Conservation (phyloP, 2,113 vertebrate genomes). For the Todiramphus saurophagus region DNA sequence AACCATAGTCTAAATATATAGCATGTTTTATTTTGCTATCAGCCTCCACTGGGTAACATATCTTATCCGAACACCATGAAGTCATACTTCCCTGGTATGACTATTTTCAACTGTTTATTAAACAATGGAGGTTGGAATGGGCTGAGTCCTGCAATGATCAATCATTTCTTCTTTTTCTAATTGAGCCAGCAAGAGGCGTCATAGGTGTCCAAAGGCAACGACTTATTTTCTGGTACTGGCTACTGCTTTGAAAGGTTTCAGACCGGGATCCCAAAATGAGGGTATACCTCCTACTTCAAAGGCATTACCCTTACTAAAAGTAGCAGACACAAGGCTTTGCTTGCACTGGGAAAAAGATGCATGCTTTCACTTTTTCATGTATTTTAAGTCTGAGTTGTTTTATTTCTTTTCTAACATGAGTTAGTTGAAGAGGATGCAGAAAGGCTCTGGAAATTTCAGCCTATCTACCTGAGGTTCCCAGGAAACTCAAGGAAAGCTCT, state of each 20-base stretch:
- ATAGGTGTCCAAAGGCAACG: background rate
- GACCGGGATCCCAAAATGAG: background rate
- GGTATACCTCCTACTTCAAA: background rate
- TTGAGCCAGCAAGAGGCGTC: background rate
- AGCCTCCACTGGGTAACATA: background rate
- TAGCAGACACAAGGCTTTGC: background rate
- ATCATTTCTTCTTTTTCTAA: background rate
- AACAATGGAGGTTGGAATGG: background rate
- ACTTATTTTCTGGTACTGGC: background rate
- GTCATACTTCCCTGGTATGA: slow-evolving; percentile 41
- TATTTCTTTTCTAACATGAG: background rate
- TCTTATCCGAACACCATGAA: slow-evolving; percentile 45
- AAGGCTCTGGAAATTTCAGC: background rate
- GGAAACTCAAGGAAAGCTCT: background rate
- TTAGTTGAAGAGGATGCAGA: background rate
- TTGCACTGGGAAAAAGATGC: background rate
- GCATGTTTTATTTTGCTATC: slow-evolving; percentile 42
- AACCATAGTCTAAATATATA: slow-evolving; percentile 45
- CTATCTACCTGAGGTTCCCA: background rate
- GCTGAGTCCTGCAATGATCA: background rate
- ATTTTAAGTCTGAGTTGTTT: background rate
- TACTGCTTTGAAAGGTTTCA: background rate
- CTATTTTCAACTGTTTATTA: slow-evolving; percentile 45
- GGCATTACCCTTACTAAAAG: background rate
- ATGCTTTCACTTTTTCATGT: background rate